Conservation (phyloP, 2,113 vertebrate genomes). For the Phalacrocorax aristotelis region DNA sequence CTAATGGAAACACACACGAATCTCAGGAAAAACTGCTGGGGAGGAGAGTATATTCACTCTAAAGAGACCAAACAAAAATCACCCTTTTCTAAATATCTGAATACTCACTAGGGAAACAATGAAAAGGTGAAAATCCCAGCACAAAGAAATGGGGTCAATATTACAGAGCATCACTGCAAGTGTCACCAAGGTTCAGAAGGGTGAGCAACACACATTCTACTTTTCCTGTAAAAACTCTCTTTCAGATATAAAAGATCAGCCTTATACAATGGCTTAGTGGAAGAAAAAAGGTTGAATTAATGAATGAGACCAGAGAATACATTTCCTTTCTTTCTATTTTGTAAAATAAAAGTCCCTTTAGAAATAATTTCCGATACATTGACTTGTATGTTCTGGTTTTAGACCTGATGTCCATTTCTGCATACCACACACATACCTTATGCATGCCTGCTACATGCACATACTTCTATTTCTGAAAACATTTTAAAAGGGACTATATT, state of each 20-base stretch:
- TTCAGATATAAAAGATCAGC: background rate
- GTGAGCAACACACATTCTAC: rapidly evolving
- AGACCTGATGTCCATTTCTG: background rate
- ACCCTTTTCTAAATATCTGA: background rate
- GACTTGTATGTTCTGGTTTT: background rate
- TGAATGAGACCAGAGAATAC: background rate
- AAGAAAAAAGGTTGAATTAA: background rate
- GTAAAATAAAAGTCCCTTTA: background rate
- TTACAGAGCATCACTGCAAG: background rate
- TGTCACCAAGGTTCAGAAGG: background rate
- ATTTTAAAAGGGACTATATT: background rate
- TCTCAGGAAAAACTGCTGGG: background rate
- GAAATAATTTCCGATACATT: background rate
- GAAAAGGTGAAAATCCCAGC: background rate
- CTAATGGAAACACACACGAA: background rate
- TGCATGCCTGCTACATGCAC: background rate
- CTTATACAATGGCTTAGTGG: background rate
- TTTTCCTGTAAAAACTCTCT: background rate
- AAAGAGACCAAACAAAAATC: background rate
- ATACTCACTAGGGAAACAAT: background rate
- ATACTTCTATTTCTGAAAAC: background rate
- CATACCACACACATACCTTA: background rate
- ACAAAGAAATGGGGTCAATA: background rate
- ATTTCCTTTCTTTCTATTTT: background rate
- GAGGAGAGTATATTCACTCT: background rate